These are phyloP conservation scores for Prionailurus bengalensis DNA, from an alignment of 2,113 vertebrate species.

Conservation along the genomic window DNA sequence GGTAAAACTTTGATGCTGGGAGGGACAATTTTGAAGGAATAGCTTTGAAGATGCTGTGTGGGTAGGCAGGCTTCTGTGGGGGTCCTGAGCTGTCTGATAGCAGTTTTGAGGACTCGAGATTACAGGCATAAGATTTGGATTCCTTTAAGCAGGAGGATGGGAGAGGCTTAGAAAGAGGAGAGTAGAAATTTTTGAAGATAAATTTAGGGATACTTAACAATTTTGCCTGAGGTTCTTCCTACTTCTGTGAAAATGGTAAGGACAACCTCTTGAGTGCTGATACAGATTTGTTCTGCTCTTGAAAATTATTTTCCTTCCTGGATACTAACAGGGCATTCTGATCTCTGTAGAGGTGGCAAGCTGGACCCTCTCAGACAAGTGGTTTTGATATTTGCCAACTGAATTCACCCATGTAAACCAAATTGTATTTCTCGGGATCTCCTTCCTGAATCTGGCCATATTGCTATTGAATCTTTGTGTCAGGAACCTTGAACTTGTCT, in stretches of 20 bases:
- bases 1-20: not conserved
- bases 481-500: not conserved
- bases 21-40: not conserved
- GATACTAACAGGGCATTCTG: not conserved
- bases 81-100: not conserved
- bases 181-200: conserved; percentile 10
- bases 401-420: conserved; percentile 12
- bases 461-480: not conserved
- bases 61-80: not conserved
- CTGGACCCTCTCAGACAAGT: not conserved
- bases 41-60: not conserved
- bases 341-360: not conserved
- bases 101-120: not conserved
- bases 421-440: conserved; percentile 12
- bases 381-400: conserved; percentile 9
- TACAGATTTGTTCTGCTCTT: not conserved
- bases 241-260: not conserved
- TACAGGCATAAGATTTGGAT: not conserved
- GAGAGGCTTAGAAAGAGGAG: not conserved
- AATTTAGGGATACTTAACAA: not conserved
- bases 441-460: conserved; percentile 11
- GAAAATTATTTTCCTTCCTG: conserved; percentile 26
- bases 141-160: not conserved
- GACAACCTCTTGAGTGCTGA: not conserved
- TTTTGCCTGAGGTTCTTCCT: conserved; percentile 6